Evolutionary conservation across 2,113 vertebrate genomes (phyloP).

Genomic region (Lasiurus borealis): DNA sequence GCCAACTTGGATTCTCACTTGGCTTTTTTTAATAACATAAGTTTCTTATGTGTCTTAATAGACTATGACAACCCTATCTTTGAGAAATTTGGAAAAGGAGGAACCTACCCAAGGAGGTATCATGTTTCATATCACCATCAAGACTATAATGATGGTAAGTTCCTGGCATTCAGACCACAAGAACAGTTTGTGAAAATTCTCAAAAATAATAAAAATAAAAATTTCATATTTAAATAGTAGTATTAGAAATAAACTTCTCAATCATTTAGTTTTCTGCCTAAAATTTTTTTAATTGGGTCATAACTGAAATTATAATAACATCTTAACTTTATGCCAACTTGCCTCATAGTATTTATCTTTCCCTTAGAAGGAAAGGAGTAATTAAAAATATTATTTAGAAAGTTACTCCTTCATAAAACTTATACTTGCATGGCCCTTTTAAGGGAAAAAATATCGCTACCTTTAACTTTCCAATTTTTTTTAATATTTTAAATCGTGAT

Average conservation of each 20-base stretch:
- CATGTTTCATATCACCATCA: constrained; percentile 95
- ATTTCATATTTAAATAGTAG: constrained; percentile 3
- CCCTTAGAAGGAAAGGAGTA: neutral
- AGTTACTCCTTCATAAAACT: constrained; percentile 42
- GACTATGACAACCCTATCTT: constrained; percentile 98
- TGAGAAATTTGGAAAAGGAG: constrained; percentile 98
- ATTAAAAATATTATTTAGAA: constrained; percentile 51
- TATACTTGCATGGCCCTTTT: neutral
- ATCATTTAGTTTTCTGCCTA: constrained; percentile 48
- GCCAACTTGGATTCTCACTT: too few species aligned
- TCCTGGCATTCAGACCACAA: neutral
- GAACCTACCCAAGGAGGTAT: constrained; percentile 97
- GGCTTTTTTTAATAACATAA: neutral
- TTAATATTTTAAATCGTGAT: constrained; percentile 48
- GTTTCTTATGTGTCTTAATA: constrained; percentile 79
- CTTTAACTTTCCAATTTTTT: constrained; percentile 15
- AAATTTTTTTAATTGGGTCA: neutral
- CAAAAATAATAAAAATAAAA: neutral
- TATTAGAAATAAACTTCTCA: constrained; percentile 36
- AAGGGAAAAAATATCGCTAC: constrained; percentile 8
- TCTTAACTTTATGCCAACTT: constrained; percentile 21
- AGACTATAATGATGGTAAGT: constrained; percentile 96
- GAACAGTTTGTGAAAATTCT: neutral
- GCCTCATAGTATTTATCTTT: neutral
- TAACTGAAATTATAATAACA: constrained; percentile 15